Conservation (phyloP, 2,888 invertebrate species). For the Erebia palarica region DNA sequence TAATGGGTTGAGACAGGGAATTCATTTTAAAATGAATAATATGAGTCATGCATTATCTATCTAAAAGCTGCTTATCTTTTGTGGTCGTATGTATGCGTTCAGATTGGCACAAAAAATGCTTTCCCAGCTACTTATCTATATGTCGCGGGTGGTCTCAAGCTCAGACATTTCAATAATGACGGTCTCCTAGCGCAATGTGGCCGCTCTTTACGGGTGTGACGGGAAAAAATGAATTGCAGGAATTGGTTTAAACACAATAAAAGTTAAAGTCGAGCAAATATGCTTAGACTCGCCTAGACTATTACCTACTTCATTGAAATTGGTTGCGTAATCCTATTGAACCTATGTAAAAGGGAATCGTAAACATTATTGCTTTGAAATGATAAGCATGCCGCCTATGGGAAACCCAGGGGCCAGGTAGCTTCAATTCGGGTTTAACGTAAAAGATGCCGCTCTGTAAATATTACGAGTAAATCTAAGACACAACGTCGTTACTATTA, state of each 20-base stretch:
- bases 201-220: slow-evolving; percentile 56
- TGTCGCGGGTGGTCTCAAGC: slow-evolving; percentile 72
- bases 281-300: slow-evolving; percentile 32
- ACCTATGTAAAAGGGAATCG: slow-evolving; percentile 38
- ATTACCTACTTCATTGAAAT: slow-evolving; percentile 57
- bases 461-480: background rate
- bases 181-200: slow-evolving; percentile 63
- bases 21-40: background rate
- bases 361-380: slow-evolving; percentile 56
- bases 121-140: slow-evolving; percentile 56
- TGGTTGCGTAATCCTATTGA: slow-evolving; percentile 55
- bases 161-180: slow-evolving; percentile 72
- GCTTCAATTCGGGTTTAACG: slow-evolving; percentile 25
- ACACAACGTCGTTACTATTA: background rate
- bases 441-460: slow-evolving; percentile 15
- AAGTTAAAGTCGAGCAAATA: slow-evolving; percentile 51
- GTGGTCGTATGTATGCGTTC: slow-evolving; percentile 39
- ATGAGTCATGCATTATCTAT: slow-evolving; percentile 20
- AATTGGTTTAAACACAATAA: slow-evolving; percentile 64
- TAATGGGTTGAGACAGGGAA: too few relatives aligned
- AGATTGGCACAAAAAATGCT: slow-evolving; percentile 48
- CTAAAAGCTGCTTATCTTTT: slow-evolving; percentile 27
- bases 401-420: slow-evolving; percentile 35
- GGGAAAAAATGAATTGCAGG: slow-evolving; percentile 66
- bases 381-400: slow-evolving; percentile 50